Evolutionary conservation across 2,113 vertebrate species (phyloP).

Genomic region (Pelvicachromis taeniatus): DNA sequence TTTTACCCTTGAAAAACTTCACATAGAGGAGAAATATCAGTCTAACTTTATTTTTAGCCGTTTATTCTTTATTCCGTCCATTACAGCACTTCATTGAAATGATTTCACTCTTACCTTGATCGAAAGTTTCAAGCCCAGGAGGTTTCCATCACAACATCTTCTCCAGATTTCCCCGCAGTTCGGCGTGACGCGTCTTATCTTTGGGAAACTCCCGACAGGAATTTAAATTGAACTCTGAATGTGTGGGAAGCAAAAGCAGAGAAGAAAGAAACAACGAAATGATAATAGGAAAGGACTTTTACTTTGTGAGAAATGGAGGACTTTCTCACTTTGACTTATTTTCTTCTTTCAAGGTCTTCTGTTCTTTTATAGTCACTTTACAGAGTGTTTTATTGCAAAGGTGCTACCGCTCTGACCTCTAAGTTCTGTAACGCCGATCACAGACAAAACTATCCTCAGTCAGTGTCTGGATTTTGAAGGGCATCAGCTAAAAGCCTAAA

Average conservation of each 20-base stretch:
- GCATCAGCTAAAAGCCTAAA: conserved; percentile 1
- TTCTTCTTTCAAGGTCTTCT: neutral
- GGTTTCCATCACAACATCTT: neutral
- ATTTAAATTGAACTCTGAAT: neutral
- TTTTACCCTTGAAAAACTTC: neutral
- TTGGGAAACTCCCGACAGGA: neutral
- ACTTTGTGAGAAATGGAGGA: neutral
- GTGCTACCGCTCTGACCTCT: neutral
- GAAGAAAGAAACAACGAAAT: neutral
- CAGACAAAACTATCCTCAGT: neutral
- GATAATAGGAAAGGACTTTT: neutral
- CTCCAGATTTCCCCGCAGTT: neutral
- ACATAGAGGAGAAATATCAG: neutral
- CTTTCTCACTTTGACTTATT: neutral
- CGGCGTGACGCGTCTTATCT: neutral
- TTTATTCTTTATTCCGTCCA: neutral
- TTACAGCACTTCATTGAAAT: neutral
- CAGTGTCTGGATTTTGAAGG: neutral
- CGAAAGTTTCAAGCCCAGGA: neutral
- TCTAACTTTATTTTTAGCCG: neutral
- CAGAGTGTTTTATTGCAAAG: neutral
- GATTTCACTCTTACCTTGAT: neutral
- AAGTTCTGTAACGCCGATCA: neutral
- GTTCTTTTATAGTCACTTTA: neutral
- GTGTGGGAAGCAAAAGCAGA: neutral